Base-by-base conservation (phyloP, 92 coral and sea anemone genomes). In the Pocillopora meandrina region DNA sequence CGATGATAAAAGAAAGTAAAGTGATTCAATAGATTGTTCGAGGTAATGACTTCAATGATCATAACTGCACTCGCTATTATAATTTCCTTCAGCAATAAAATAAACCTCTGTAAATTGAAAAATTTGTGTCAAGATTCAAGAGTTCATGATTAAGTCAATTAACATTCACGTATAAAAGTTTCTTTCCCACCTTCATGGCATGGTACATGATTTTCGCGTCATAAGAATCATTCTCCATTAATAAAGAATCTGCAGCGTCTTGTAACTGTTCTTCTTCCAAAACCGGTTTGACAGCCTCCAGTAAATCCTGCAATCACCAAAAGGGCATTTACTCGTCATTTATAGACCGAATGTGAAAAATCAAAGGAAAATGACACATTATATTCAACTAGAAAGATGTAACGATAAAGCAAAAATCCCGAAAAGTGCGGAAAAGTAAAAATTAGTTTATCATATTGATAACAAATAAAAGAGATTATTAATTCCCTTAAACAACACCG, bases 191-290 rank as follows among this genome's bases (percentile, higher is more conserved):
- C 97, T 93, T 95, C 73, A 88, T 85, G 12, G 95, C 91, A 12
- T 93, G 87, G 78, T 95, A 77, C 83, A 95, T 61, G 77, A 91
- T 75, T 87, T 89, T 93, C 34, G 98, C 98, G 56, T 95, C 98
- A 65, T 88, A 91, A 13, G 75, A 85, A 11, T 87, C 81, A 36
- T 71, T 84, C 5, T 90, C 88, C 85, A 89, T 76, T 23, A 95
- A 87, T 26, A 95, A 71, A 33, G 93, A 90, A 57, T 91, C 92
- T 17, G 93, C 83, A 0, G 94, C 98, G 42, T 95, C 95, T 71
- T 91, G 92, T 1, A 92, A 79, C 62, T 86, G 89, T 6, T 92
- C 95, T 64, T 94, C 94, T 63, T 89, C 92, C 74, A 92, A 61
- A 52, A 82, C 77, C 5, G 97, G 90, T 26, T 93, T 89, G 7